phyloP scores from a whole-genome alignment of 1,140 invertebrate species.

The Brachionus plicatilis region DNA sequence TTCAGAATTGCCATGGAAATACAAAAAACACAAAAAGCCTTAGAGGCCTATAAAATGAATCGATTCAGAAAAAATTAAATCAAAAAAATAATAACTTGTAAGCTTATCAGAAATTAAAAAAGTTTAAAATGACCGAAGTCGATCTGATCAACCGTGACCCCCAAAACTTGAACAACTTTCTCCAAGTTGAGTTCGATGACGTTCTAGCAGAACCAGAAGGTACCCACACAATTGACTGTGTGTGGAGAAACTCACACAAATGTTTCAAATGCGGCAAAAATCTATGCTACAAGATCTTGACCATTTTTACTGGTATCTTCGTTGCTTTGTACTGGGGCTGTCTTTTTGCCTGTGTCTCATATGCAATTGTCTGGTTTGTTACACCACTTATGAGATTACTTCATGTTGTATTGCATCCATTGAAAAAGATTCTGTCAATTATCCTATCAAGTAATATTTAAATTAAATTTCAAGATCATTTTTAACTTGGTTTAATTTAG shows the following conservation, averaged over 20 bases:
- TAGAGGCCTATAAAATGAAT: background rate
- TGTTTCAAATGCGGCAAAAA: slow-evolving; percentile 66
- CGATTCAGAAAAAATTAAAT: background rate
- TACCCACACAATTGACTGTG: slow-evolving; percentile 67
- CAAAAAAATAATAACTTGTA: background rate
- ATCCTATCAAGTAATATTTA: slow-evolving; percentile 23
- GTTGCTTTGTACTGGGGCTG: slow-evolving; percentile 66
- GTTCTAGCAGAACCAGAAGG: slow-evolving; percentile 71
- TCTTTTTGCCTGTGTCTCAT: slow-evolving; percentile 68
- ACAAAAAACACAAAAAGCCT: background rate
- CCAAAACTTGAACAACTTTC: slow-evolving; percentile 41
- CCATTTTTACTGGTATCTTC: slow-evolving; percentile 64
- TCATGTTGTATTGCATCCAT: slow-evolving; percentile 45
- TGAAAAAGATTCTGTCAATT: slow-evolving; percentile 45
- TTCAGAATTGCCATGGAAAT: background rate
- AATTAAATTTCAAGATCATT: too few relatives aligned
- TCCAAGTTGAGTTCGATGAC: slow-evolving; percentile 64
- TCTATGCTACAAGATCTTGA: slow-evolving; percentile 66
- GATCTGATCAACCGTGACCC: slow-evolving; percentile 42
- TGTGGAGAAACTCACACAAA: slow-evolving; percentile 66
- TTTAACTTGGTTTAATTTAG: background rate
- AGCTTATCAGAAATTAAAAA: background rate
- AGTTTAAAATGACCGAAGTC: background rate
- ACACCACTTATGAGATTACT: slow-evolving; percentile 49
- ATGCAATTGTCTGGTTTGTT: slow-evolving; percentile 57